phyloP scores from a whole-genome alignment of 2,113 vertebrate genomes.

The Bubalus kerabau region DNA sequence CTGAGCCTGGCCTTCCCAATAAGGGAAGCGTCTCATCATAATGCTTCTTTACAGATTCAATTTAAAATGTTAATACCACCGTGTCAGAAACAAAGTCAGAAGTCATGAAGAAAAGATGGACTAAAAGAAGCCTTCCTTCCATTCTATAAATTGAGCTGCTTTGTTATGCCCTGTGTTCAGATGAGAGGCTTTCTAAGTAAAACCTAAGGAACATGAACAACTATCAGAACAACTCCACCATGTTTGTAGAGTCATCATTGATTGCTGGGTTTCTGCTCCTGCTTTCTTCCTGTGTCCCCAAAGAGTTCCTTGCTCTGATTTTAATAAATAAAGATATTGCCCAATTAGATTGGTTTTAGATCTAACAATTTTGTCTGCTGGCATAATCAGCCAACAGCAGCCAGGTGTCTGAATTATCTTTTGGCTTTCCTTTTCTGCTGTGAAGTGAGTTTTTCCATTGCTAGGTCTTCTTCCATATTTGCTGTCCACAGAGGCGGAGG shows the following conservation, averaged over 20 bases:
- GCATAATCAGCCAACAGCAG: not conserved
- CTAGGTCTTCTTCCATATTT: not conserved
- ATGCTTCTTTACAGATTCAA: constrained; percentile 2
- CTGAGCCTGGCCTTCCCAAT: not conserved
- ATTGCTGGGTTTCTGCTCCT: not conserved
- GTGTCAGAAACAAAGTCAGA: not conserved
- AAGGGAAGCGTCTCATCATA: not conserved
- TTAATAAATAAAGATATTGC: constrained; percentile 33
- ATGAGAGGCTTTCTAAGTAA: not conserved
- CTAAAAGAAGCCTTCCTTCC: not conserved
- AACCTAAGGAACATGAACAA: not conserved
- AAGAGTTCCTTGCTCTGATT: not conserved
- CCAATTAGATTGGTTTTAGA: not conserved
- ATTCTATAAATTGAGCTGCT: not conserved
- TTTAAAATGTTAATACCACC: constrained; percentile 10
- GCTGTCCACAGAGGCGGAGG: not conserved
- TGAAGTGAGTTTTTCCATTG: constrained; percentile 39
- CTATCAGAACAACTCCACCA: not conserved
- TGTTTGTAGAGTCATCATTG: not conserved
- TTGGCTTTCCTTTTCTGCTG: constrained; percentile 3
- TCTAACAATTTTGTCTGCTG: not conserved
- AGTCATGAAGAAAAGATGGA: not conserved
- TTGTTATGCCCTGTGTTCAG: not conserved
- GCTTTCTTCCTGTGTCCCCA: not conserved
- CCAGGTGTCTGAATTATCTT: not conserved